A percentile compares a stretch with the other conserved stretches of the same genome.
Conservation (phyloP, 2,797 vertebrate species). For the Malacoraja senta region DNA sequence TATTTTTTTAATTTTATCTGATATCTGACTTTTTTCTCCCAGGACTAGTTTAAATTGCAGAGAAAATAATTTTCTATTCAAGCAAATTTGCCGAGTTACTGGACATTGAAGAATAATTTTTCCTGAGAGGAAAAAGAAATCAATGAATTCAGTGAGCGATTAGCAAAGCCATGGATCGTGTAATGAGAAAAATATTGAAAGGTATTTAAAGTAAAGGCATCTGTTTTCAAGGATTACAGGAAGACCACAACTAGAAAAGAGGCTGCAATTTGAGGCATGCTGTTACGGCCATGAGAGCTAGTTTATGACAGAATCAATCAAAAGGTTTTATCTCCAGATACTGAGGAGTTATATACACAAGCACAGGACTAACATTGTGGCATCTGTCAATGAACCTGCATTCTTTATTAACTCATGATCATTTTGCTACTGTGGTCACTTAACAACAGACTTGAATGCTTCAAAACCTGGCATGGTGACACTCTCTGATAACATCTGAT, state of each 20-base stretch:
- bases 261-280: constrained; percentile 31
- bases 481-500: background rate
- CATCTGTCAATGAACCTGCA: constrained; percentile 35
- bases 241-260: constrained; percentile 40
- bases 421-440: constrained; percentile 30
- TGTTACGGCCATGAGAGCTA: background rate
- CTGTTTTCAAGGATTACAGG: constrained; percentile 42
- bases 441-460: background rate
- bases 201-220: constrained; percentile 43
- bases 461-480: background rate
- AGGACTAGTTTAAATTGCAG: background rate
- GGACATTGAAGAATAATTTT: background rate
- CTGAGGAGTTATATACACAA: background rate
- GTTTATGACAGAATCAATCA: constrained; percentile 9
- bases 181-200: background rate
- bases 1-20: background rate
- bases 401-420: background rate
- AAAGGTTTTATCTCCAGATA: constrained; percentile 41
- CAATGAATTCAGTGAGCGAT: constrained; percentile 9
- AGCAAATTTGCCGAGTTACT: constrained; percentile 15
- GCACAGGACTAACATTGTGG: background rate
- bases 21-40: background rate
- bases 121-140: background rate
- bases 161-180: background rate
- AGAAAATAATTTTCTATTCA: background rate